Evolutionary conservation across 2,797 vertebrate species (phyloP).

Genomic region (Naso thynnoides): DNA sequence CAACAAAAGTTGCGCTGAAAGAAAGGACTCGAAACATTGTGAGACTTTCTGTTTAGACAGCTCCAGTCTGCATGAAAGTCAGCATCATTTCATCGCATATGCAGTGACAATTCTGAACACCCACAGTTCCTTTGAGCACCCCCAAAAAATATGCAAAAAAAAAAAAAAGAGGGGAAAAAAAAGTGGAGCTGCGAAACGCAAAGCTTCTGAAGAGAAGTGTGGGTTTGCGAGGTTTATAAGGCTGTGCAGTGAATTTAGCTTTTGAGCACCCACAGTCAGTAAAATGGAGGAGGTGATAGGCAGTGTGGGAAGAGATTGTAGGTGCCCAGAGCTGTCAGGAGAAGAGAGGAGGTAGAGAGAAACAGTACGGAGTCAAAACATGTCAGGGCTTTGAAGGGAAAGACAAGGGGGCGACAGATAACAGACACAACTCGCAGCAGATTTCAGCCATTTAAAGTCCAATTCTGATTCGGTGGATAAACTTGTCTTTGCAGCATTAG

Average conservation of each 20-base stretch:
- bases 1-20: slow-evolving; percentile 47
- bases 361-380: slow-evolving; percentile 55
- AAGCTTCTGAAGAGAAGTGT: slow-evolving; percentile 45
- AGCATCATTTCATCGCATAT: slow-evolving; percentile 5
- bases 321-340: slow-evolving; percentile 63
- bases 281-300: slow-evolving; percentile 77
- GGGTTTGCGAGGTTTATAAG: slow-evolving; percentile 52
- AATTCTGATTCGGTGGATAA: slow-evolving; percentile 11
- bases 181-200: background rate
- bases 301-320: slow-evolving; percentile 73
- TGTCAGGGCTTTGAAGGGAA: slow-evolving; percentile 46
- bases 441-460: slow-evolving; percentile 35
- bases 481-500: slow-evolving; percentile 45
- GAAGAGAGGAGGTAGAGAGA: slow-evolving; percentile 14
- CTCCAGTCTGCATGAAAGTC: slow-evolving; percentile 24
- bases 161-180: background rate
- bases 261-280: slow-evolving; percentile 62
- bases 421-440: slow-evolving; percentile 13
- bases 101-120: slow-evolving; percentile 30
- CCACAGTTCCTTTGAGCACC: slow-evolving; percentile 20
- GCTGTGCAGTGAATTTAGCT: slow-evolving; percentile 47
- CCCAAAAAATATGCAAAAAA: background rate
- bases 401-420: background rate
- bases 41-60: slow-evolving; percentile 6
- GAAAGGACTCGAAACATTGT: background rate